Evolutionary conservation across 2,888 invertebrate genomes (phyloP).

Genomic region (Sicus ferrugineus): DNA sequence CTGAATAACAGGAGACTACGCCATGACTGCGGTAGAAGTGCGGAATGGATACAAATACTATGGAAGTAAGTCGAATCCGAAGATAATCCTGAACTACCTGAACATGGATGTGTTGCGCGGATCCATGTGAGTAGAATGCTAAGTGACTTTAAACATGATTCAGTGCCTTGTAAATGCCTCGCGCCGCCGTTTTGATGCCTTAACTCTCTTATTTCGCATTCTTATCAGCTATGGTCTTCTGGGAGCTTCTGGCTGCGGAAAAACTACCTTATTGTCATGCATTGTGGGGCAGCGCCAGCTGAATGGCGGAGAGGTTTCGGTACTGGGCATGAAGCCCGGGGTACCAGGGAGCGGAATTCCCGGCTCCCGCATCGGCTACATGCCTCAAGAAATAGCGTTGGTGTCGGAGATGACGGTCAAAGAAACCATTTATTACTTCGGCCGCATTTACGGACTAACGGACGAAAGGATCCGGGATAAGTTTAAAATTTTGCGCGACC

Average conservation of each 20-base stretch:
- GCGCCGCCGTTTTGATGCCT: neutral
- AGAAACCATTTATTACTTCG: slow-evolving; percentile 87
- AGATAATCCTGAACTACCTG: slow-evolving; percentile 72
- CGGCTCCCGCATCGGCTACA: slow-evolving; percentile 81
- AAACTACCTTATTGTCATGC: slow-evolving; percentile 86
- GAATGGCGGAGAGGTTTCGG: slow-evolving; percentile 77
- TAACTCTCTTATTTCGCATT: slow-evolving; percentile 15
- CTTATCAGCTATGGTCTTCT: slow-evolving; percentile 79
- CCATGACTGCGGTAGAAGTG: slow-evolving; percentile 72
- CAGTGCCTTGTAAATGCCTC: neutral
- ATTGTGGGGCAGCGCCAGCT: slow-evolving; percentile 80
- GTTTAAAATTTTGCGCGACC: slow-evolving; percentile 73
- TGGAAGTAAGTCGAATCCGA: slow-evolving; percentile 67
- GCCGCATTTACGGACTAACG: slow-evolving; percentile 81
- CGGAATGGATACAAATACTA: slow-evolving; percentile 75
- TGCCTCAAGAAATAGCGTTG: slow-evolving; percentile 89
- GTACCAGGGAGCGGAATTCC: slow-evolving; percentile 72
- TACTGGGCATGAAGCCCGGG: slow-evolving; percentile 79
- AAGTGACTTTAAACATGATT: slow-evolving; percentile 4
- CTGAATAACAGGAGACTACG: slow-evolving; percentile 33
- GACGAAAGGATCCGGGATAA: slow-evolving; percentile 71
- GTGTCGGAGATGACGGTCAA: slow-evolving; percentile 82
- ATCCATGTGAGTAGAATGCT: slow-evolving; percentile 74
- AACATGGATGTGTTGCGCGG: slow-evolving; percentile 79
- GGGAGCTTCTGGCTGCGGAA: slow-evolving; percentile 91